A percentile compares a stretch with the other conserved stretches of the same genome.
Evolutionary conservation across 1,140 invertebrate genomes (phyloP).

Genomic region (Neuroterus valhalla): DNA sequence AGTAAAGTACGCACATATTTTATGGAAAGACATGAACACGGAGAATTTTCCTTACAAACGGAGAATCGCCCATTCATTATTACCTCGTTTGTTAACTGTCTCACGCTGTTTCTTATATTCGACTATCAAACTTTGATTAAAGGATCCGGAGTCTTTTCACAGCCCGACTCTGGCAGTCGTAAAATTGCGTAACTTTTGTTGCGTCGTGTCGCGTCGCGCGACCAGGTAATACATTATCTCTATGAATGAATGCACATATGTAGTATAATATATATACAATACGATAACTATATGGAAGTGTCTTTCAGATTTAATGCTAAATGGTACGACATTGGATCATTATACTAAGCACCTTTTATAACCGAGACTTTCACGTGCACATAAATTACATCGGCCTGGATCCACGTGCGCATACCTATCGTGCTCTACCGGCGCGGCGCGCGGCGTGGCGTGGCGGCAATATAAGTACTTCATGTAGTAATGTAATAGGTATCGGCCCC

Average conservation of each 20-base stretch:
- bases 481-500: constrained; percentile 9
- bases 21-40: too few relatives aligned
- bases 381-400: constrained; percentile 37
- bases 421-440: constrained; percentile 3
- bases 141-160: too few relatives aligned
- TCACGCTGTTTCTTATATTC: too few relatives aligned
- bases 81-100: too few relatives aligned
- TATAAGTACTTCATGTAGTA: constrained; percentile 21
- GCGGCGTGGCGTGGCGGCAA: background rate
- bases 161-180: too few relatives aligned
- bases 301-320: constrained; percentile 42
- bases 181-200: background rate
- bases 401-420: constrained; percentile 20
- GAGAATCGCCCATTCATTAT: too few relatives aligned
- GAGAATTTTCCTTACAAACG: too few relatives aligned
- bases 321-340: constrained; percentile 36
- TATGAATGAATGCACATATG: background rate
- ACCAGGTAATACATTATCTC: background rate
- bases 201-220: constrained; percentile 7
- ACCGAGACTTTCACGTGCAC: constrained; percentile 44
- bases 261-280: too few relatives aligned
- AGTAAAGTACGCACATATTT: too few relatives aligned
- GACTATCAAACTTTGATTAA: too few relatives aligned
- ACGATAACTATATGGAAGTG: too few relatives aligned
- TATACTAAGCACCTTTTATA: constrained; percentile 33